Percentiles rank a stretch among this genome's conserved stretches.
Evolutionary conservation across 2,888 invertebrate species (phyloP).

Genomic region (Cryptosula pallasiana): DNA sequence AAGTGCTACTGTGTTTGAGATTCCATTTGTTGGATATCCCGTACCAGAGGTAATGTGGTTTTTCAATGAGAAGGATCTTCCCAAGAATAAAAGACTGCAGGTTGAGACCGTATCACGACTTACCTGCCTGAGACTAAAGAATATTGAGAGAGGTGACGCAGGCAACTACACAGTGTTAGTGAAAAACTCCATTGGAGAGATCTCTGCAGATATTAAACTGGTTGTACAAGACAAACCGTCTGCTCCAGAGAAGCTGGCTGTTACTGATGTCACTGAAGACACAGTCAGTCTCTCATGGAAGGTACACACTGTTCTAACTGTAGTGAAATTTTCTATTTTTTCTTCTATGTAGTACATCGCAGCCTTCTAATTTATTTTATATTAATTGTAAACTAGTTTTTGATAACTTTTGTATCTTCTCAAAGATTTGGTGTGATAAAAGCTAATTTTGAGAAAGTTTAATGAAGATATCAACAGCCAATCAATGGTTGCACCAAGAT

Average conservation of each 20-base stretch:
- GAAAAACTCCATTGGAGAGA: constrained; percentile 32
- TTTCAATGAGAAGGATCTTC: constrained; percentile 29
- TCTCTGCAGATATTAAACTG: constrained; percentile 31
- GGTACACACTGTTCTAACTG: too few species aligned
- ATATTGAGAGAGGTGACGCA: constrained; percentile 30
- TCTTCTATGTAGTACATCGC: too few species aligned
- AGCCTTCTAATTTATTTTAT: too few species aligned
- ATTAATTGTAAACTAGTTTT: too few species aligned
- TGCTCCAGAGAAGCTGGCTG: constrained; percentile 32
- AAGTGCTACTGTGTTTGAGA: constrained; percentile 31
- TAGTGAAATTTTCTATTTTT: too few species aligned
- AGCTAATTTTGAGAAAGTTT: too few species aligned
- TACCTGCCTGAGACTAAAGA: constrained; percentile 32
- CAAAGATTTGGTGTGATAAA: too few species aligned
- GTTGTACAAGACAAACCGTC: constrained; percentile 34
- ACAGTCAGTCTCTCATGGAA: constrained; percentile 30
- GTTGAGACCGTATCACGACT: constrained; percentile 25
- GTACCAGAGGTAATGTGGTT: constrained; percentile 35
- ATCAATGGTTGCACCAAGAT: too few species aligned
- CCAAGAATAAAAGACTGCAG: background rate
- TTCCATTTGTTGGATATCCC: constrained; percentile 32
- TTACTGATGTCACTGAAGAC: constrained; percentile 29
- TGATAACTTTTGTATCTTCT: too few species aligned
- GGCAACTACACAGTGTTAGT: constrained; percentile 34
- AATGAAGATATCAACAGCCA: too few species aligned